A percentile compares a stretch with the other conserved stretches of the same genome.
Evolutionary conservation across 2,888 invertebrate genomes (phyloP).

Genomic region (Charanyca ferruginea): DNA sequence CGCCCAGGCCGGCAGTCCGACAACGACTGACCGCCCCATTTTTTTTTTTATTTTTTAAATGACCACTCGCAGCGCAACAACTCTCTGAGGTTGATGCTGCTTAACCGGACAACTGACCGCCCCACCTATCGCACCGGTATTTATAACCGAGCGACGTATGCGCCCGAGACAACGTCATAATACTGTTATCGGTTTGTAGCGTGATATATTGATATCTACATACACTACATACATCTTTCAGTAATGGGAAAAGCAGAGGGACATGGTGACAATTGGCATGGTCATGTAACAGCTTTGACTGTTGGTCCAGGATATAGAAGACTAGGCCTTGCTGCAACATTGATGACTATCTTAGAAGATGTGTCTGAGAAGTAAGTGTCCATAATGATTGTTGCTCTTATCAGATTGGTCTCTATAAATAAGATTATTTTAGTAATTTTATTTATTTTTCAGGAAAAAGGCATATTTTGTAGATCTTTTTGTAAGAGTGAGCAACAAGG

Average conservation of each 20-base stretch:
- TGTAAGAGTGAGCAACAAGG: constrained; percentile 99
- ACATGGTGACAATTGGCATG: constrained; percentile 98
- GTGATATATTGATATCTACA: too few species aligned
- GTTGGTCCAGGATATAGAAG: constrained; percentile 98
- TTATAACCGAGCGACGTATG: too few species aligned
- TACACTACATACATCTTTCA: too few species aligned
- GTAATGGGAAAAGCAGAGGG: constrained; percentile 99
- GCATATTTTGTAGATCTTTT: constrained; percentile 99
- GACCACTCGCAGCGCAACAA: too few species aligned
- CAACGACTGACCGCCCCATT: too few species aligned
- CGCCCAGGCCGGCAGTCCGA: too few species aligned
- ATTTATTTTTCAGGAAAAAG: constrained; percentile 94
- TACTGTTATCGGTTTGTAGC: too few species aligned
- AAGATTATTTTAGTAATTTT: background rate
- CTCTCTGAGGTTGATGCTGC: too few species aligned
- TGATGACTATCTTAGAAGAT: constrained; percentile 98
- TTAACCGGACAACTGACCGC: too few species aligned
- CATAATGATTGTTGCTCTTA: background rate
- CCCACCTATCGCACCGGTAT: too few species aligned
- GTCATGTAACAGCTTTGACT: constrained; percentile 99
- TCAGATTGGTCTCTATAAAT: background rate
- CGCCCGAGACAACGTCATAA: too few species aligned
- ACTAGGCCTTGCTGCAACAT: constrained; percentile 96
- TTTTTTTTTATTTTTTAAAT: too few species aligned
- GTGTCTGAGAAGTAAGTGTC: constrained; percentile 97